These are phyloP conservation scores for Eubucco bourcierii DNA, from an alignment of 2,113 vertebrate species.

Conservation along the genomic window DNA sequence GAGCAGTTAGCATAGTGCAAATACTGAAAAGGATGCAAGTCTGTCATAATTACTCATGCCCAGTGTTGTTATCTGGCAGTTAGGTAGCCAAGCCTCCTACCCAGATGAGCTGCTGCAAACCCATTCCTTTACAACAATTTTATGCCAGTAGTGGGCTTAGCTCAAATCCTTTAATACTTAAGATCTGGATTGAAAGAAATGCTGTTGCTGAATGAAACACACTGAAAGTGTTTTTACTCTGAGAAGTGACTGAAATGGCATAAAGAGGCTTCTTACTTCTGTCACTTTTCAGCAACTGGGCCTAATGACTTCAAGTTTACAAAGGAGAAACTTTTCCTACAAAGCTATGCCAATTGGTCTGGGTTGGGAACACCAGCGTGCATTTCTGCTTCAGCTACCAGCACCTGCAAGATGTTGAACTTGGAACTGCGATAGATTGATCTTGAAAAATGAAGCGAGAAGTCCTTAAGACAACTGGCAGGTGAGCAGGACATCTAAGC, in stretches of 20 bases:
- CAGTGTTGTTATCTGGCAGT: not conserved
- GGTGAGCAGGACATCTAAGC: not conserved
- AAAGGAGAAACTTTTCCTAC: not conserved
- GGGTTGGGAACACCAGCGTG: not conserved
- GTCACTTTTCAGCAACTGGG: not conserved
- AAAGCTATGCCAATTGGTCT: not conserved
- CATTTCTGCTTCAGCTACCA: not conserved
- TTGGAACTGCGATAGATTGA: not conserved
- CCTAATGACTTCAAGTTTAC: not conserved
- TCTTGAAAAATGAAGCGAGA: not conserved
- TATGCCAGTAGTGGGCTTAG: not conserved
- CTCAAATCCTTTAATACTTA: conserved; percentile 39
- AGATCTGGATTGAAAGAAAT: not conserved
- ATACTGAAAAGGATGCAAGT: conserved; percentile 41
- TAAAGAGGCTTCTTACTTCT: not conserved
- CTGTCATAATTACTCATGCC: not conserved
- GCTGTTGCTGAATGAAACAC: not conserved
- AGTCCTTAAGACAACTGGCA: not conserved
- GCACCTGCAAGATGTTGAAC: not conserved
- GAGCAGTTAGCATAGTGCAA: conserved; percentile 54
- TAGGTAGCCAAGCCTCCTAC: conserved; percentile 4
- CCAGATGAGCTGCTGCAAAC: conserved; percentile 9
- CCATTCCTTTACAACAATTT: not conserved
- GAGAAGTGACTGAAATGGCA: conserved; percentile 15
- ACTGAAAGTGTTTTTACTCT: conserved; percentile 26